phyloP scores from a whole-genome alignment of 2,797 vertebrate species.

The Nyctalus aviator region DNA sequence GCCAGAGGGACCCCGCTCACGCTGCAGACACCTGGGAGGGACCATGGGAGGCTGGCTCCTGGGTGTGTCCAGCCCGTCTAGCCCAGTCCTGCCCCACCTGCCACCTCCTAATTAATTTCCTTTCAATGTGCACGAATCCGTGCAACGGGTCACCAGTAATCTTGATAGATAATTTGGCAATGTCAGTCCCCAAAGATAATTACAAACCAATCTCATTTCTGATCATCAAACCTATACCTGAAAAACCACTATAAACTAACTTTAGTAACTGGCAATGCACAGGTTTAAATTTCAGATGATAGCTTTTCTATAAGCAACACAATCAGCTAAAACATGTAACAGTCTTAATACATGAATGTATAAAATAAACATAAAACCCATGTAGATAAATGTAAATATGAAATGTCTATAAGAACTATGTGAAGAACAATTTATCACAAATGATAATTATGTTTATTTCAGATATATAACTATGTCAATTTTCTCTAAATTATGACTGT shows the following conservation, averaged over 20 bases:
- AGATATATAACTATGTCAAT: not conserved
- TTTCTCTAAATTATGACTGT: not conserved
- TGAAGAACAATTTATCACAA: not conserved
- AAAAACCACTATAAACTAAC: not conserved
- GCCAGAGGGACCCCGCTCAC: no score
- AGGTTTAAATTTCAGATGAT: not conserved
- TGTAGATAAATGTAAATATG: not conserved
- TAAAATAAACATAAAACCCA: conserved; percentile 2
- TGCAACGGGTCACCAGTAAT: not conserved
- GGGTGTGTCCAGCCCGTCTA: no score
- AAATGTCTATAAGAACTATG: not conserved
- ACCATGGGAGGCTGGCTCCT: no score
- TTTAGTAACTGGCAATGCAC: not conserved
- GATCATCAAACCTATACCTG: conserved; percentile 29
- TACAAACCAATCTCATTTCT: conserved; percentile 58
- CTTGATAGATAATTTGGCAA: conserved; percentile 42
- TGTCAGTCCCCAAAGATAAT: conserved; percentile 27
- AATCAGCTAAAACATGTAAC: not conserved
- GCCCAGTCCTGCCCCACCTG: no score
- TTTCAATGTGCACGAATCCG: no score
- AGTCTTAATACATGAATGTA: not conserved
- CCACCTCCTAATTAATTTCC: no score
- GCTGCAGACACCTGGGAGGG: no score
- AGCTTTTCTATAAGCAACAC: not conserved
- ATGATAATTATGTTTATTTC: not conserved